Conservation (phyloP, 2,888 invertebrate genomes). For the Dioctria rufipes region DNA sequence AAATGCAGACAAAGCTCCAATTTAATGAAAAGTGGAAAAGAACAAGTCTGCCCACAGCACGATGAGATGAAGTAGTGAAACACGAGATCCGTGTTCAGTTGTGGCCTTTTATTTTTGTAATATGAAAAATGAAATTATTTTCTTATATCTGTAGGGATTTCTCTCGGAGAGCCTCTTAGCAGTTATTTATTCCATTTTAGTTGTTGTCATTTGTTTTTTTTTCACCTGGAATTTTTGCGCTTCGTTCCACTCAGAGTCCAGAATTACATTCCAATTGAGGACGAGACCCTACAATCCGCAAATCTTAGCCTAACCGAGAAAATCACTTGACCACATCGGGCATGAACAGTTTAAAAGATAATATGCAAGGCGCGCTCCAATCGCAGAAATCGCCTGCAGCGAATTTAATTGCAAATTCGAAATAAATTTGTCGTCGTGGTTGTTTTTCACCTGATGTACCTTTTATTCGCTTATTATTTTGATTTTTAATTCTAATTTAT, state of each 20-base stretch:
- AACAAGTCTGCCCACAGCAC: not conserved
- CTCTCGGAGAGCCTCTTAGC: conserved; percentile 26
- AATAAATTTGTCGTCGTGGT: conserved; percentile 66
- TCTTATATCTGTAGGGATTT: conserved; percentile 27
- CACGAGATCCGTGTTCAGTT: conserved; percentile 42
- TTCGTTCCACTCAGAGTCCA: conserved; percentile 29
- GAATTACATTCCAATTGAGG: conserved; percentile 47
- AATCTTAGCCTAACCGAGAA: conserved; percentile 18
- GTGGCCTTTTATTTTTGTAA: conserved; percentile 27
- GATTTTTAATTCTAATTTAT: conserved; percentile 62
- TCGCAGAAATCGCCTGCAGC: conserved; percentile 65
- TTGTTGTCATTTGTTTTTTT: not conserved
- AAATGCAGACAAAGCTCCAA: conserved; percentile 20
- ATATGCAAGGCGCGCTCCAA: conserved; percentile 43
- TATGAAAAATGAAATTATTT: conserved; percentile 50
- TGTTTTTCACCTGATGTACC: conserved; percentile 20
- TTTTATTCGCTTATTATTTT: conserved; percentile 56
- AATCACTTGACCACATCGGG: conserved; percentile 47
- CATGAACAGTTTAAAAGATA: conserved; percentile 20
- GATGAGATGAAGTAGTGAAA: conserved; percentile 7
- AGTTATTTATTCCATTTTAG: conserved; percentile 44
- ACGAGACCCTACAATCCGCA: conserved; percentile 14
- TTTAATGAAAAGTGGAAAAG: conserved; percentile 21
- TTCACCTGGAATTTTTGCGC: conserved; percentile 20
- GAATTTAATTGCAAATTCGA: conserved; percentile 68